Evolutionary conservation across 2,797 vertebrate species (phyloP).

Genomic region (Agapornis canus): DNA sequence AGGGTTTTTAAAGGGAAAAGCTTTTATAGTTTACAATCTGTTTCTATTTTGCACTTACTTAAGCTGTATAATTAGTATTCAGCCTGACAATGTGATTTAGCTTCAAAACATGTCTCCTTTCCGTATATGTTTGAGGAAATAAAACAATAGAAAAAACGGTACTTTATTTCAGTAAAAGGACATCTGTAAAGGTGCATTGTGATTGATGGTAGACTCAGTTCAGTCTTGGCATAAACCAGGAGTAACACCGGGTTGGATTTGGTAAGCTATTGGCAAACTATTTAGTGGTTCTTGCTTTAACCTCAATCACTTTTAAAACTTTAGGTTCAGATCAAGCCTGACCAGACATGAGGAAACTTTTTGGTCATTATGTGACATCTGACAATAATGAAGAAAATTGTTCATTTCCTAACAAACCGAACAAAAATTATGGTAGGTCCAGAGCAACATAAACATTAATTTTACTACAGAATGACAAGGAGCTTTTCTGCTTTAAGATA

Average conservation of each 20-base stretch:
- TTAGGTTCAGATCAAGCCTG: background rate
- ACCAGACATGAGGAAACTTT: background rate
- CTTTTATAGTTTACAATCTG: background rate
- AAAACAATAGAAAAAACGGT: background rate
- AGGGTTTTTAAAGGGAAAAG: background rate
- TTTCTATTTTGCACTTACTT: background rate
- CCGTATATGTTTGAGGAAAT: background rate
- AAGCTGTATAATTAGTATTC: background rate
- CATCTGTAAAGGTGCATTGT: background rate
- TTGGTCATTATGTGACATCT: background rate
- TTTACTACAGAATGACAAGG: background rate
- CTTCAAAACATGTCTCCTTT: constrained; percentile 12
- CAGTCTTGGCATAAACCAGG: background rate
- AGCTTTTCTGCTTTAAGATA: background rate
- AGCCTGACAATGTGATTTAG: background rate
- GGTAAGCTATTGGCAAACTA: background rate
- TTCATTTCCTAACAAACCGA: background rate
- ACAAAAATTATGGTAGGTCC: background rate
- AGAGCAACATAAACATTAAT: background rate
- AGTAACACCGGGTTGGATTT: background rate
- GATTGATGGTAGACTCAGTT: background rate
- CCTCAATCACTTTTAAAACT: background rate
- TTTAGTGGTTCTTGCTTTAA: background rate
- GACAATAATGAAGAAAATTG: background rate
- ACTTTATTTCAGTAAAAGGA: background rate